These are phyloP conservation scores for Trichogramma dendrolimi DNA, from an alignment of 2,888 invertebrate species.

Conservation along the genomic window DNA sequence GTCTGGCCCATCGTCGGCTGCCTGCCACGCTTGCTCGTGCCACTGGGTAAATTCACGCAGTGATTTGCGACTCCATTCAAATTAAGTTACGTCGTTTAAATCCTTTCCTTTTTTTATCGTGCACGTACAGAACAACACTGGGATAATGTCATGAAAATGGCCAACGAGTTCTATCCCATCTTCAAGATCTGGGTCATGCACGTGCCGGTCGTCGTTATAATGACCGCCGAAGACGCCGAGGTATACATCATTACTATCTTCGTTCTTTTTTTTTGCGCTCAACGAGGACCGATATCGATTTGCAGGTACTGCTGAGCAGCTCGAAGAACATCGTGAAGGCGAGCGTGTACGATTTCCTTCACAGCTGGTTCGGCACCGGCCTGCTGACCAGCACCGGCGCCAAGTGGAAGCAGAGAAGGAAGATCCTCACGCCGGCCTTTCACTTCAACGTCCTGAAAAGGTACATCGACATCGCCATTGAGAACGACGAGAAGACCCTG, in stretches of 20 bases:
- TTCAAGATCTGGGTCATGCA: slow-evolving; percentile 9
- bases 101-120: background rate
- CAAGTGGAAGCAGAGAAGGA: slow-evolving; percentile 16
- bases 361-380: slow-evolving; percentile 13
- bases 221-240: slow-evolving; percentile 11
- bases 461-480: slow-evolving; percentile 49
- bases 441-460: slow-evolving; percentile 51
- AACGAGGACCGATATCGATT: too few species aligned
- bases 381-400: slow-evolving; percentile 11
- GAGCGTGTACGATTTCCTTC: slow-evolving; percentile 4
- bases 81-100: too few species aligned
- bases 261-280: too few species aligned
- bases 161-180: slow-evolving; percentile 12
- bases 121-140: slow-evolving; percentile 6
- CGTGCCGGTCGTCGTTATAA: slow-evolving; percentile 5
- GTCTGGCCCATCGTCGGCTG: background rate
- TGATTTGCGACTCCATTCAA: too few species aligned
- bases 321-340: slow-evolving; percentile 6
- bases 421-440: slow-evolving; percentile 17
- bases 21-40: background rate
- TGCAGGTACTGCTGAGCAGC: slow-evolving; percentile 7
- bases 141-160: background rate
- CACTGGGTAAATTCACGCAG: background rate
- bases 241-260: background rate
- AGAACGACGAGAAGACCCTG: slow-evolving; percentile 50